Evolutionary conservation across 2,888 invertebrate genomes (phyloP), one percentile per base, ranked within the genome.

Genomic region (Alloscopus bannaensis): DNA sequence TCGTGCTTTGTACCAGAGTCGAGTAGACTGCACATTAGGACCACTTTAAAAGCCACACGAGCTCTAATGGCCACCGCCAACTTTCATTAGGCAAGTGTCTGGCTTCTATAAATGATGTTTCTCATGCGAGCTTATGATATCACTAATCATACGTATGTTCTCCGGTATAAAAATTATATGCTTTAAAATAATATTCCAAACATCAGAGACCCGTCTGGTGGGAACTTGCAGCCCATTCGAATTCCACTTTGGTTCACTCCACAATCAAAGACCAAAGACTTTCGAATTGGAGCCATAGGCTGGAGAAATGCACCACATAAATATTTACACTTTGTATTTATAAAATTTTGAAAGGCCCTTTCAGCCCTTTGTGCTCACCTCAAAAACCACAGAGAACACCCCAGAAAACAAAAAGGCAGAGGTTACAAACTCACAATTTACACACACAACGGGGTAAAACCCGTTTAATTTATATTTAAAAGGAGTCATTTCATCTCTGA

Each of bases 391-490:
- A 11, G 50, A 11, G n/a, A 11, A 50, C 6, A 36, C 36, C 36
- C 36, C 6, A 36, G 36, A 36, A 50, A n/a, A 50, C 4, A 55
- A 6, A 24, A 55, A 13, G 40, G 40, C 40, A 11, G 8, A 40
- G 8, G 13, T 8, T 40, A 40, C 8, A 13, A 40, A 40, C 8
- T 13, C 40, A 40, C 40, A 40, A 40, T 40, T 40, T 13, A 40
- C 13, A 40, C 13, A 11, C 40, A 40, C n/a, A n/a, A n/a, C n/a
- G n/a, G 24, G 55, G 26, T 13, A 55, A n/a, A 55, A 22, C 20
- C 3, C 18, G n/a, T 69, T 69, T 69, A 69, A 69, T 69, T 69
- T 69, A 69, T 69, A 40, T 69, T 55, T 69, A 40, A 40, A 69
- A 69, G 69, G 69, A 69, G 69, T 55, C 22, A 36, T n/a, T n/a